Conservation (phyloP, 2,797 vertebrate species). For the Centroberyx gerrardi region DNA sequence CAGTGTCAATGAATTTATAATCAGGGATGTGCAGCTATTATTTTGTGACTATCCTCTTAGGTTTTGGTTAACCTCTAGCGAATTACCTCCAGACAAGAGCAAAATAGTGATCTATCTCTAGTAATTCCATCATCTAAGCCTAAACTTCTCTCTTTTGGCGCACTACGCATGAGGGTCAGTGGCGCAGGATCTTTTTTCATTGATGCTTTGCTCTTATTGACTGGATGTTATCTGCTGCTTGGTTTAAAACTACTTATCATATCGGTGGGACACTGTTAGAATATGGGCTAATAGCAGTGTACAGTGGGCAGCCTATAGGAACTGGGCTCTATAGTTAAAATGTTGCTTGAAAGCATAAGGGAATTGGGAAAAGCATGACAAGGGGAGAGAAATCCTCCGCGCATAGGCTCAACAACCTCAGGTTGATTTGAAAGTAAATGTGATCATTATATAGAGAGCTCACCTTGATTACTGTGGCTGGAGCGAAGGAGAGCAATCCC, state of each 20-base stretch:
- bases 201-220: neutral
- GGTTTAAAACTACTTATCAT: constrained; percentile 3
- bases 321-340: neutral
- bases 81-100: rapidly evolving
- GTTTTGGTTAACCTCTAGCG: neutral
- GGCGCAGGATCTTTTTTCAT: neutral
- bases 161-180: neutral
- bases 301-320: no score
- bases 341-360: neutral
- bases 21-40: neutral
- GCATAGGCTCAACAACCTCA: neutral
- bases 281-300: no score
- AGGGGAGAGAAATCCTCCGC: neutral
- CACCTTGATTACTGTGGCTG: constrained; percentile 82
- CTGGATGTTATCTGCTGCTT: neutral
- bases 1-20: neutral
- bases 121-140: neutral
- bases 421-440: neutral
- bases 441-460: constrained; percentile 30
- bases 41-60: neutral
- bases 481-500: constrained; percentile 71
- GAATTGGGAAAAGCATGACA: neutral
- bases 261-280: neutral
- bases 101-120: neutral
- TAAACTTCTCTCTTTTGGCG: neutral